These are phyloP conservation scores for Aphelinus certus DNA, from an alignment of 1,140 invertebrate species.

Conservation along the genomic window DNA sequence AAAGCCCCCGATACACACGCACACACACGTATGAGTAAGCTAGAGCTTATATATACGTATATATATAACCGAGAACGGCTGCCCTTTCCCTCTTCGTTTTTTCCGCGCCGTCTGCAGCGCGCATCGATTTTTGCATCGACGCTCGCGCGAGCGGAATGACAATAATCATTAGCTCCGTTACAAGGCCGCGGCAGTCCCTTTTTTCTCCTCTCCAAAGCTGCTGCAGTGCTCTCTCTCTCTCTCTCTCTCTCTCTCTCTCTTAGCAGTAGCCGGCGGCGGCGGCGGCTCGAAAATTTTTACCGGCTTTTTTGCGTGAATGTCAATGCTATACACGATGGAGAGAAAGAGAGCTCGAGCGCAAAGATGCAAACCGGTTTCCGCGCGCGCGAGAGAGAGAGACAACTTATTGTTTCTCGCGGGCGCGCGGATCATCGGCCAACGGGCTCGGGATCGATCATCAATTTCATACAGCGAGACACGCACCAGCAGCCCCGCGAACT, in stretches of 20 bases:
- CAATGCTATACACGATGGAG: constrained; percentile 9
- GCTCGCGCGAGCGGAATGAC: neutral
- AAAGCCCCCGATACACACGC: constrained; percentile 12
- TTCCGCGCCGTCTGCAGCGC: too few relatives aligned
- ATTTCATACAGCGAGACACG: constrained; percentile 37
- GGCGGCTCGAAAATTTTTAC: constrained; percentile 17
- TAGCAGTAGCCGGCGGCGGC: too few relatives aligned
- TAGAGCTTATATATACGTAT: neutral
- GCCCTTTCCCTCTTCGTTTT: too few relatives aligned
- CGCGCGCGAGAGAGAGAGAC: constrained; percentile 10
- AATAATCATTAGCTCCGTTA: constrained; percentile 36
- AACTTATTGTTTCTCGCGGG: constrained; percentile 1
- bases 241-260: constrained; percentile 5
- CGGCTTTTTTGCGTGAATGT: constrained; percentile 30
- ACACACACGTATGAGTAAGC: too few relatives aligned
- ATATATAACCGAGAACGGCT: neutral
- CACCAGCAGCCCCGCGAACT: neutral
- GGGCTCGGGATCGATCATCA: constrained; percentile 36
- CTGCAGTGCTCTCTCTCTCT: neutral
- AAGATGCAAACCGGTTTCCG: constrained; percentile 36
- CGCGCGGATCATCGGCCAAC: neutral
- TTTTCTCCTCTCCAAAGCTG: neutral
- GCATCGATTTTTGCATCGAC: constrained; percentile 20
- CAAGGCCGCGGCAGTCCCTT: constrained; percentile 22
- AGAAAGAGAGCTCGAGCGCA: neutral